Evolutionary conservation across 2,113 vertebrate genomes (phyloP).

Genomic region (Oncorhynchus masou): DNA sequence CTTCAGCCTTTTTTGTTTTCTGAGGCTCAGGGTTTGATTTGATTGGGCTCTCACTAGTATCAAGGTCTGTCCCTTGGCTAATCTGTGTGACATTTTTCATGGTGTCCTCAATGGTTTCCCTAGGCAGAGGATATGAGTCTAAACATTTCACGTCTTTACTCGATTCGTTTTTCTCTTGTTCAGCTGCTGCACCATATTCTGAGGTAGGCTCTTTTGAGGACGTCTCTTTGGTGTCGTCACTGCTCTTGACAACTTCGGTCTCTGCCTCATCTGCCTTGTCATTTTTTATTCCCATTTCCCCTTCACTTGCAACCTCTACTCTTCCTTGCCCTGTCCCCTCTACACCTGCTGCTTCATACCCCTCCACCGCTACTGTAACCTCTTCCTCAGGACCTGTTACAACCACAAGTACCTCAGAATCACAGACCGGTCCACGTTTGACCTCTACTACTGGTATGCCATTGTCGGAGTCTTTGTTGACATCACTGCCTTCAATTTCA

Average conservation of each 20-base stretch:
- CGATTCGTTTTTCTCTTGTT: background rate
- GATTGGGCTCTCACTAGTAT: background rate
- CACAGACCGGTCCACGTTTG: background rate
- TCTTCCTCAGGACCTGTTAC: constrained; percentile 32
- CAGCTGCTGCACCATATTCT: constrained; percentile 10
- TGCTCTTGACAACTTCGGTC: background rate
- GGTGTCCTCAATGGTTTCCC: background rate
- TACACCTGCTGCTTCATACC: background rate
- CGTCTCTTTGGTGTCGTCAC: constrained; percentile 19
- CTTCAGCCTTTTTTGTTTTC: constrained; percentile 19
- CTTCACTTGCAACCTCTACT: background rate
- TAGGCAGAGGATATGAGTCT: constrained; percentile 14
- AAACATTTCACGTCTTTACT: background rate
- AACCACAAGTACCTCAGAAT: background rate
- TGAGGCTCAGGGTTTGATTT: constrained; percentile 16
- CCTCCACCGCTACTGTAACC: constrained; percentile 11
- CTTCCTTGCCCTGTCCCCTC: background rate
- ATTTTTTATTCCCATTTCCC: constrained; percentile 10
- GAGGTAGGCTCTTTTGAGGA: background rate
- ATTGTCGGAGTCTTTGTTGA: constrained; percentile 13
- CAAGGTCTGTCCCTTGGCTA: background rate
- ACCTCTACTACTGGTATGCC: constrained; percentile 5
- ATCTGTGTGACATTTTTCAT: background rate
- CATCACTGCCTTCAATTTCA: background rate
- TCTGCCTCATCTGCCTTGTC: constrained; percentile 4